A percentile compares a stretch with the other conserved stretches of the same genome.
phyloP scores from a whole-genome alignment of 2,888 invertebrate species.

The Drepana falcataria region DNA sequence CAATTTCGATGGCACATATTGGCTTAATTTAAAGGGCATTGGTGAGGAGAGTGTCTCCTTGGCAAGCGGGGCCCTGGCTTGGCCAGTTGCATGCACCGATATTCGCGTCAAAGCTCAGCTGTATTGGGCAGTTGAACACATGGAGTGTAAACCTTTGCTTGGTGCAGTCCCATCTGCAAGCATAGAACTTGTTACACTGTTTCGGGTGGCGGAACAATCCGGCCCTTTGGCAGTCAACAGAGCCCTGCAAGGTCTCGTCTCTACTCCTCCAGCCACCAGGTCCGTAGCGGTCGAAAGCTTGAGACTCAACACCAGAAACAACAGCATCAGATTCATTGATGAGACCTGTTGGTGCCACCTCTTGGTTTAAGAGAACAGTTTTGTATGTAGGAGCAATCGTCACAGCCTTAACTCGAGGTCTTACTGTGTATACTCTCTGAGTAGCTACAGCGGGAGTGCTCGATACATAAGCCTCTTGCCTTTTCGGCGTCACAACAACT shows the following conservation, averaged over 20 bases:
- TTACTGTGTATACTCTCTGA: slow-evolving; percentile 46
- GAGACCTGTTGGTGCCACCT: slow-evolving; percentile 38
- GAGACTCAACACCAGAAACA: slow-evolving; percentile 50
- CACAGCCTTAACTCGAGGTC: slow-evolving; percentile 56
- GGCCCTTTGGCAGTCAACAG: slow-evolving; percentile 79
- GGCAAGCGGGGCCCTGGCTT: slow-evolving; percentile 87
- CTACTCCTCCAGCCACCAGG: slow-evolving; percentile 80
- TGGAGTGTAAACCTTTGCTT: slow-evolving; percentile 86
- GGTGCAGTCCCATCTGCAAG: slow-evolving; percentile 88
- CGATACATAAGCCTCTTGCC: slow-evolving; percentile 37
- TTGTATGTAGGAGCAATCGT: slow-evolving; percentile 65
- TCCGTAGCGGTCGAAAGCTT: slow-evolving; percentile 79
- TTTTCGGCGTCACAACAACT: slow-evolving; percentile 42
- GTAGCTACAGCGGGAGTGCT: slow-evolving; percentile 51
- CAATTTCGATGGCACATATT: slow-evolving; percentile 67
- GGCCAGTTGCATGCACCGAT: slow-evolving; percentile 91
- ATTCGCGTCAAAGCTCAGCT: slow-evolving; percentile 85
- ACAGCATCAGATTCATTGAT: slow-evolving; percentile 28
- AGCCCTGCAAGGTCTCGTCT: slow-evolving; percentile 80
- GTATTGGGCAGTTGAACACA: slow-evolving; percentile 88
- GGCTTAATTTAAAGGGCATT: slow-evolving; percentile 58
- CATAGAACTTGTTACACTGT: slow-evolving; percentile 89
- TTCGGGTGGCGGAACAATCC: slow-evolving; percentile 85
- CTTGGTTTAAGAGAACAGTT: slow-evolving; percentile 57
- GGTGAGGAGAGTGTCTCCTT: slow-evolving; percentile 82